These are phyloP conservation scores for Myopa testacea DNA, from an alignment of 2,888 invertebrate species.

Conservation along the genomic window DNA sequence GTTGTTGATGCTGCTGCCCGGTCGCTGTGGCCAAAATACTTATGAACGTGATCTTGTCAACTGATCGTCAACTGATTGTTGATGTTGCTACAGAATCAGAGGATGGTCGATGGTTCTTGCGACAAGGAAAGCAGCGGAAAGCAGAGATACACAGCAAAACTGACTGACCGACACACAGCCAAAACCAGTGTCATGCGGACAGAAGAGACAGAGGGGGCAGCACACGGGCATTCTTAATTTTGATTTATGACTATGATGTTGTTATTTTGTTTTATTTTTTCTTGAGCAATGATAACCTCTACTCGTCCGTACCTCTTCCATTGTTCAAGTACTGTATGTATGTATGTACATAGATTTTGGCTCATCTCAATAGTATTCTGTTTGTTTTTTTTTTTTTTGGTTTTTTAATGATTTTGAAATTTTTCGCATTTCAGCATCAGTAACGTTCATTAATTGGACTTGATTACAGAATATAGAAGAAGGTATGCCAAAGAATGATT, in stretches of 20 bases:
- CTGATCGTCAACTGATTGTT: slow-evolving; percentile 14
- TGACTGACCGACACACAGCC: background rate
- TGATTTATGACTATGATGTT: slow-evolving; percentile 12
- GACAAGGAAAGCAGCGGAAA: background rate
- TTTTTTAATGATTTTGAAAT: slow-evolving; percentile 1
- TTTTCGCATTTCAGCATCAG: background rate
- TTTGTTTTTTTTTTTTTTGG: background rate
- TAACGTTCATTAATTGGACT: slow-evolving; percentile 16
- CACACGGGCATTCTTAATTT: background rate
- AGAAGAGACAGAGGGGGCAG: background rate
- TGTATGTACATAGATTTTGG: background rate
- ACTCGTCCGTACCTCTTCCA: too few relatives aligned
- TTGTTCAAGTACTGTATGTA: background rate
- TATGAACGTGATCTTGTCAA: slow-evolving; percentile 22
- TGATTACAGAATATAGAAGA: slow-evolving; percentile 2
- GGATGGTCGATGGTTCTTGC: slow-evolving; percentile 3
- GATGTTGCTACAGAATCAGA: background rate
- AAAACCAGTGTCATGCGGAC: background rate
- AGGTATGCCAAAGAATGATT: background rate
- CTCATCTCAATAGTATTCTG: background rate
- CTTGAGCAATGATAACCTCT: background rate
- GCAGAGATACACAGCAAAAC: background rate
- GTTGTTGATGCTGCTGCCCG: background rate
- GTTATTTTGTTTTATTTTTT: background rate
- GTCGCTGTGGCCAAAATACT: slow-evolving; percentile 18